A percentile compares a stretch with the other conserved stretches of the same genome.
Evolutionary conservation across 2,113 vertebrate genomes (phyloP).

Genomic region (Passer domesticus): DNA sequence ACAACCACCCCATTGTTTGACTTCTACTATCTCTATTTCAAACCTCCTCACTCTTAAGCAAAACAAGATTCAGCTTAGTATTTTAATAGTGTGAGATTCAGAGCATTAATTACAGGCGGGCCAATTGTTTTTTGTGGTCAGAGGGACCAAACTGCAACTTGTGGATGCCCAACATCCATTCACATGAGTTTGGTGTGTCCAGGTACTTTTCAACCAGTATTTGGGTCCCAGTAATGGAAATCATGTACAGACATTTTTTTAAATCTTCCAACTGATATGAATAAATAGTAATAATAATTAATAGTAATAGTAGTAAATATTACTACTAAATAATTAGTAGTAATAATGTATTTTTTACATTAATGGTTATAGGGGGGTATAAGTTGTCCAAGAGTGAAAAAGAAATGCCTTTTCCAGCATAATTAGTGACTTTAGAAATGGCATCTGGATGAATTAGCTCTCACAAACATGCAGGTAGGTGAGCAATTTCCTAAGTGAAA

Average conservation of each 20-base stretch:
- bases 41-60: neutral
- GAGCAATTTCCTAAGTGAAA: slow-evolving; percentile 31
- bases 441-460: neutral
- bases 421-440: slow-evolving; percentile 12
- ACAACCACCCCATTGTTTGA: neutral
- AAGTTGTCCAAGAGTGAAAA: neutral
- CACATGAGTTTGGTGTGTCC: neutral
- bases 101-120: neutral
- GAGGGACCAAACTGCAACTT: neutral
- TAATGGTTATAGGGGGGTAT: neutral
- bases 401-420: neutral
- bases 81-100: neutral
- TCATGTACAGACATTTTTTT: neutral
- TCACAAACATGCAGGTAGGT: slow-evolving; percentile 3
- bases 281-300: neutral
- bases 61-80: neutral
- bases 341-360: neutral
- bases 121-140: neutral
- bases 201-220: neutral
- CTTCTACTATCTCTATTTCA: neutral
- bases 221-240: neutral
- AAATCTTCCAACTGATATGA: neutral
- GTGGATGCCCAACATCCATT: neutral
- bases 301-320: neutral
- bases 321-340: neutral